These are phyloP conservation scores for Eutrigla gurnardus DNA, from an alignment of 2,797 vertebrate species.

Conservation along the genomic window DNA sequence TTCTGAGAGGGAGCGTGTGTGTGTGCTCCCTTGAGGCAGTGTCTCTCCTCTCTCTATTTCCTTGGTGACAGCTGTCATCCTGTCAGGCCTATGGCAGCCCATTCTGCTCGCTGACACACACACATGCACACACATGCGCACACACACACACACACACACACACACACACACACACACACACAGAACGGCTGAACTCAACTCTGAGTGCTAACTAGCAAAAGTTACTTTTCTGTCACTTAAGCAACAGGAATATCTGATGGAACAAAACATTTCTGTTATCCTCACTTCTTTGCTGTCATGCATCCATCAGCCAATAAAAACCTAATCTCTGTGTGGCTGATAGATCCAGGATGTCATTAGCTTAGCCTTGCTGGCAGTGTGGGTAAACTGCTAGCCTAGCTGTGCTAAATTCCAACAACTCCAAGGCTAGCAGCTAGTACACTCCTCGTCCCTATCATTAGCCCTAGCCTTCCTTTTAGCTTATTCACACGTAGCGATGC, in stretches of 20 bases:
- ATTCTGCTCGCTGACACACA: conserved; percentile 70
- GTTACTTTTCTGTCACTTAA: background rate
- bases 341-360: background rate
- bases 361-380: background rate
- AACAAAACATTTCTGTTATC: conserved; percentile 5
- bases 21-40: conserved; percentile 74
- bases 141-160: conserved; percentile 22
- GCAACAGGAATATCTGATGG: conserved; percentile 17
- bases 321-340: background rate
- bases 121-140: conserved; percentile 27
- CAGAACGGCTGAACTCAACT: background rate
- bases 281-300: conserved; percentile 10
- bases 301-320: background rate
- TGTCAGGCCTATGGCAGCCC: conserved; percentile 77
- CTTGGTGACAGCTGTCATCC: conserved; percentile 83
- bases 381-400: conserved; percentile 13
- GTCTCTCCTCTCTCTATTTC: conserved; percentile 74
- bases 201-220: conserved; percentile 39
- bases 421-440: too few species aligned
- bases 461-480: too few species aligned
- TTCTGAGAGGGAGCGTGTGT: conserved; percentile 29
- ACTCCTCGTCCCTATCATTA: too few species aligned
- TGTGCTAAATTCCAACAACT: too few species aligned
- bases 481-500: too few species aligned
- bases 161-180: conserved; percentile 28